Evolutionary conservation across 2,113 vertebrate genomes (phyloP).

Genomic region (Morone saxatilis): DNA sequence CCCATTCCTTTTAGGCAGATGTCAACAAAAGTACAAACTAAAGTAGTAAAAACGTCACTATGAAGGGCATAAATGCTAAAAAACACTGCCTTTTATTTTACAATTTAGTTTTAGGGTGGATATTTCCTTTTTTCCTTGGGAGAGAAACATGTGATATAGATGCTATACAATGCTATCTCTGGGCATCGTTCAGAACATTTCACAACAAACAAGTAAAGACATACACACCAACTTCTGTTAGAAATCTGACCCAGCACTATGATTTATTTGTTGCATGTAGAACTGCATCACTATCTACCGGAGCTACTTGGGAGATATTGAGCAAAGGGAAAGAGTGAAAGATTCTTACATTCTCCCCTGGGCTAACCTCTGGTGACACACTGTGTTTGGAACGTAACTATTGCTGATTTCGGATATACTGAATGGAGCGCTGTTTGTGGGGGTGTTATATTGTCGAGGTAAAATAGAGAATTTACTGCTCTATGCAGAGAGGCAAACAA

Average conservation of each 20-base stretch:
- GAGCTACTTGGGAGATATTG: neutral
- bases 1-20: neutral
- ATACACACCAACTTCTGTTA: neutral
- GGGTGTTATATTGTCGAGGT: slow-evolving; percentile 2
- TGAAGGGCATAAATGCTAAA: neutral
- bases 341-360: neutral
- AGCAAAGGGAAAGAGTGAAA: neutral
- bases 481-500: slow-evolving; percentile 20
- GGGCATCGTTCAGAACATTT: neutral
- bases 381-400: neutral
- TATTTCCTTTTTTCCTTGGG: neutral
- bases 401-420: slow-evolving; percentile 1
- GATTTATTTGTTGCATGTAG: neutral
- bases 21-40: neutral
- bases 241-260: neutral
- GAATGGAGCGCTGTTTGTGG: neutral
- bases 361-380: neutral
- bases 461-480: slow-evolving; percentile 27
- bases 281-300: neutral
- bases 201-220: neutral
- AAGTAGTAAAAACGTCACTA: neutral
- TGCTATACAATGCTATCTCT: neutral
- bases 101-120: neutral
- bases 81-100: neutral
- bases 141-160: neutral